Conservation (phyloP, 1,140 invertebrate species). For the Drosophila bocki region DNA sequence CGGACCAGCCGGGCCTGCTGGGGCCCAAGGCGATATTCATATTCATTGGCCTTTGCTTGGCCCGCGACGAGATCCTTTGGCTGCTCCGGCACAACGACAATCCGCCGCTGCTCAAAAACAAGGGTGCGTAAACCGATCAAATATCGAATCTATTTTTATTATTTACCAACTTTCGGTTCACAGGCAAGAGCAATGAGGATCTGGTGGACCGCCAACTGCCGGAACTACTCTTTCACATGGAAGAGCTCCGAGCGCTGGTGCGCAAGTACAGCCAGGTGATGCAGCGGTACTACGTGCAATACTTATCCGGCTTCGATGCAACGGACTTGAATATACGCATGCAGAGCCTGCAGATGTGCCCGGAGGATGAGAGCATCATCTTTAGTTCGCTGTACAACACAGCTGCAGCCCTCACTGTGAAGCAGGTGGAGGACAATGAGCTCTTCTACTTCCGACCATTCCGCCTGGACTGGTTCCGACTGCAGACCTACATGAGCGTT, state of each 20-base stretch:
- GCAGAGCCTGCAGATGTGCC: slow-evolving; percentile 93
- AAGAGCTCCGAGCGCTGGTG: slow-evolving; percentile 96
- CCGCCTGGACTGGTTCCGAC: slow-evolving; percentile 97
- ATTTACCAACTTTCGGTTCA: background rate
- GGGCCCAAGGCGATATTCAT: slow-evolving; percentile 99
- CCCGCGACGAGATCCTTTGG: slow-evolving; percentile 99
- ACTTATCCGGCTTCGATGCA: slow-evolving; percentile 97
- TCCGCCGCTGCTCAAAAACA: slow-evolving; percentile 93
- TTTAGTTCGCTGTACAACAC: slow-evolving; percentile 96
- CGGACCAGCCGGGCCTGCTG: slow-evolving; percentile 98
- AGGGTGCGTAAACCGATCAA: slow-evolving; percentile 86
- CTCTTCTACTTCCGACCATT: slow-evolving; percentile 98
- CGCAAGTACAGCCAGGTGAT: slow-evolving; percentile 98
- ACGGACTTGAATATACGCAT: slow-evolving; percentile 96
- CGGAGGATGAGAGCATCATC: slow-evolving; percentile 98
- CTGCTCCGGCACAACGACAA: slow-evolving; percentile 98
- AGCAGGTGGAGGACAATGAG: slow-evolving; percentile 98
- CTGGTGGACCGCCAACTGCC: slow-evolving; percentile 97
- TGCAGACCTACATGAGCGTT: slow-evolving; percentile 97
- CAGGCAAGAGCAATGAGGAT: slow-evolving; percentile 92
- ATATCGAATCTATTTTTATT: background rate
- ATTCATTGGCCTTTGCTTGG: slow-evolving; percentile 97
- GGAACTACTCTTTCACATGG: slow-evolving; percentile 99
- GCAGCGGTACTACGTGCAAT: slow-evolving; percentile 99
- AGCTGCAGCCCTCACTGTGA: slow-evolving; percentile 94